Base-by-base conservation (phyloP, 2,888 invertebrate species). In the Lamellibrachia satsuma region DNA sequence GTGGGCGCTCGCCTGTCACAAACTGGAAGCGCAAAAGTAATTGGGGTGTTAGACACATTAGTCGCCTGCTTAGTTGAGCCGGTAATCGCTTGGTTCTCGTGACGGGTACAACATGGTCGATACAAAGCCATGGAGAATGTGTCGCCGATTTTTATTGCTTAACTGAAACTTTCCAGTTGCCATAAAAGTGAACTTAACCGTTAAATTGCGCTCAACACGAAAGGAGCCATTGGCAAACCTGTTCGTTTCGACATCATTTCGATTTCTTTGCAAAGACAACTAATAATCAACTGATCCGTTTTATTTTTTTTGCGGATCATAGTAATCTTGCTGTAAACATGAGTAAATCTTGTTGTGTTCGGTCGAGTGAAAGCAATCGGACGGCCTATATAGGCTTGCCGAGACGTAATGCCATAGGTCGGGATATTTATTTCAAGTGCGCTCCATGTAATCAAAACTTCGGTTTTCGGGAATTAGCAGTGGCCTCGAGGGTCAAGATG, bases 361-460 rank as follows among this genome's bases (percentile, higher is more conserved):
- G 75, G 15, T 75, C 75, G 75, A 22, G 22, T 15, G 22, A 22
- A 75, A 1, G 75, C 15, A 22, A 22, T 15, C 75, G 22, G 75
- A 11, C 22, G 75, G 22, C 22, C 75, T 22, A 2, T n/a, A 22
- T 75, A 6, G 22, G 75, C 15, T 75, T 15, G 75, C 15, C 75
- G 75, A 55, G 75, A 75, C 75, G 75, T 15, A 75, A 75, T 75
- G 75, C 75, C 75, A 75, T 22, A 57, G 57, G 57, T 57, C 57
- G 22, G 75, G 75, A 22, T 3, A 75, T 75, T 75, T 15, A 57
- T 75, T 75, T 75, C n/a, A 75, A 75, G 75, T 75, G 75, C 75
- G 75, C 75, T 75, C 75, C 75, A 22, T 75, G 75, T 75, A 75
- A 75, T 75, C 75, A 75, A 75, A 22, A 75, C 75, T 75, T 75